phyloP scores from a whole-genome alignment of 2,888 invertebrate genomes.

The Helleia helle region DNA sequence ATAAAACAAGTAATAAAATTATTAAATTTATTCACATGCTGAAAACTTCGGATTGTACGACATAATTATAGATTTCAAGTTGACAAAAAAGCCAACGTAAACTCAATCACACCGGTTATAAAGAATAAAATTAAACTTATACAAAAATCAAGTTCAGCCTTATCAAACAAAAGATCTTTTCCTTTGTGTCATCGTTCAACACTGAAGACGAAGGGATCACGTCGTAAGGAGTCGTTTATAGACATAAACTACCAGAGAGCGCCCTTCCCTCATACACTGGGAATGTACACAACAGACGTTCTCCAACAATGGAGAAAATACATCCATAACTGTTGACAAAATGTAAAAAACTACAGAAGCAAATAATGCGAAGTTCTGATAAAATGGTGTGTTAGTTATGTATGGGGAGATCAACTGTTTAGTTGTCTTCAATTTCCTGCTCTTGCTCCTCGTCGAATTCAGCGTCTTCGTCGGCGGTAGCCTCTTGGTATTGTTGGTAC shows the following conservation, averaged over 20 bases:
- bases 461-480: slow-evolving; percentile 87
- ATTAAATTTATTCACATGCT: slow-evolving; percentile 64
- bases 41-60: slow-evolving; percentile 66
- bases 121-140: slow-evolving; percentile 66
- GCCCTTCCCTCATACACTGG: slow-evolving; percentile 62
- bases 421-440: slow-evolving; percentile 80
- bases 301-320: slow-evolving; percentile 24
- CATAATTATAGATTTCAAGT: slow-evolving; percentile 42
- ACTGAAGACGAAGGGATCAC: slow-evolving; percentile 53
- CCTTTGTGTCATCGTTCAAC: slow-evolving; percentile 54
- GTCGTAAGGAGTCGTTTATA: slow-evolving; percentile 33
- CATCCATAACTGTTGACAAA: slow-evolving; percentile 41
- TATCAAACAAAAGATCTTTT: slow-evolving; percentile 69
- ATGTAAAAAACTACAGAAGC: slow-evolving; percentile 53
- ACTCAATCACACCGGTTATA: slow-evolving; percentile 58
- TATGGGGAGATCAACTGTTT: slow-evolving; percentile 27
- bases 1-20: slow-evolving; percentile 50
- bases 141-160: slow-evolving; percentile 68
- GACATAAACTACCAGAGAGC: slow-evolving; percentile 56
- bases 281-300: slow-evolving; percentile 57
- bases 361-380: slow-evolving; percentile 29
- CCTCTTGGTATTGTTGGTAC: slow-evolving; percentile 96
- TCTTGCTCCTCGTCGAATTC: slow-evolving; percentile 87
- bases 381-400: slow-evolving; percentile 23
- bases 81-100: slow-evolving; percentile 48